phyloP scores from a whole-genome alignment of 2,113 vertebrate genomes.

The Daubentonia madagascariensis region DNA sequence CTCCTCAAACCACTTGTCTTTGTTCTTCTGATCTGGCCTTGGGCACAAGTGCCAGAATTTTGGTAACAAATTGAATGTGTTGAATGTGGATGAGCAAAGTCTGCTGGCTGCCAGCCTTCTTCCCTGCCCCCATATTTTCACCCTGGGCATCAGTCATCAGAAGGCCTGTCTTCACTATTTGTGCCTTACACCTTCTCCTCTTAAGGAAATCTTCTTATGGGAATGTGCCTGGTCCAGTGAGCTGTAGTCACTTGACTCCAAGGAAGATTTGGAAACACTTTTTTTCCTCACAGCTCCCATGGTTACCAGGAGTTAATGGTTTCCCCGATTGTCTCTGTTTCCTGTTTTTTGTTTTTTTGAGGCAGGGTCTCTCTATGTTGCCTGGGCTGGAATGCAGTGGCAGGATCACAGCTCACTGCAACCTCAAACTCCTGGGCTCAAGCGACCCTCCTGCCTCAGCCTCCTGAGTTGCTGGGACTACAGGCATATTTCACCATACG shows the following conservation, averaged over 20 bases:
- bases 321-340: neutral
- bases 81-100: neutral
- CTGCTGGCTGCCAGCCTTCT: neutral
- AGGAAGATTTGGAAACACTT: neutral
- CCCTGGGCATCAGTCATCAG: neutral
- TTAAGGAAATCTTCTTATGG: neutral
- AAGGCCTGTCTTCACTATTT: neutral
- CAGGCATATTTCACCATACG: too few species aligned
- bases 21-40: too few species aligned
- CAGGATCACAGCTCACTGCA: too few species aligned
- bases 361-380: too few species aligned
- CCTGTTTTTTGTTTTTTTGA: neutral
- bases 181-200: neutral
- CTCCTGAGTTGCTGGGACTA: too few species aligned
- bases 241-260: neutral
- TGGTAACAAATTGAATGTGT: too few species aligned
- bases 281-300: neutral
- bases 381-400: too few species aligned
- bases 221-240: neutral
- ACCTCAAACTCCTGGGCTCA: too few species aligned
- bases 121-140: neutral
- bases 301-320: neutral
- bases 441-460: too few species aligned
- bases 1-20: too few species aligned
- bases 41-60: too few species aligned